Percentiles rank a stretch among this genome's conserved stretches.
phyloP scores from a whole-genome alignment of 2,113 vertebrate genomes.

The Rissa tridactyla region DNA sequence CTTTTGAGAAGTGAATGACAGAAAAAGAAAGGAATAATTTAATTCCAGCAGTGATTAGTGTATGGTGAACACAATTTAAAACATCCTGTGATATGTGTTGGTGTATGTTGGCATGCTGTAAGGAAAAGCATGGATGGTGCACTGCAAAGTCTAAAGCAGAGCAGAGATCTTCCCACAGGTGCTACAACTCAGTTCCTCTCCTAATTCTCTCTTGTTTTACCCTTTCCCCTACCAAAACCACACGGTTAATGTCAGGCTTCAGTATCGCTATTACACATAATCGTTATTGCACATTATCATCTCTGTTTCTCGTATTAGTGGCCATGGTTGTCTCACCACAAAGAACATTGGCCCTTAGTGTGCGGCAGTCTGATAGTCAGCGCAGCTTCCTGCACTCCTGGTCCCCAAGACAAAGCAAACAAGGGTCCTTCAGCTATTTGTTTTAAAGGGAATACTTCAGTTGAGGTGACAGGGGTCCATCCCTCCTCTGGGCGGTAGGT shows the following conservation, averaged over 20 bases:
- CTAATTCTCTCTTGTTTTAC: neutral
- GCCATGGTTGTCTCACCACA: neutral
- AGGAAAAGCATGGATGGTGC: neutral
- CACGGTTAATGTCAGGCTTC: neutral
- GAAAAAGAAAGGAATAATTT: neutral
- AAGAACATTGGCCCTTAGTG: fast-evolving
- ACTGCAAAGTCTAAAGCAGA: neutral
- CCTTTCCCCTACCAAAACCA: neutral
- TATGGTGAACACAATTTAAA: neutral
- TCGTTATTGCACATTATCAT: neutral
- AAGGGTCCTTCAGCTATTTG: neutral
- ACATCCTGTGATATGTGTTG: neutral
- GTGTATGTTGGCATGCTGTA: neutral
- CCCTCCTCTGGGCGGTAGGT: neutral
- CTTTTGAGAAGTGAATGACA: neutral
- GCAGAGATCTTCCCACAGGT: neutral
- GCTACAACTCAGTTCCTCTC: neutral
- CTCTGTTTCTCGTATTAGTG: neutral
- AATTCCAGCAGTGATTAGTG: neutral
- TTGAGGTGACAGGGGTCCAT: neutral
- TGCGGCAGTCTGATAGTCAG: too few relatives aligned
- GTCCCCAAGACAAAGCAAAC: neutral
- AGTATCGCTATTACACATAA: neutral
- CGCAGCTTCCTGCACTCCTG: fast-evolving
- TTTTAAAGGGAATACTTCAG: neutral